Conservation (phyloP, 2,797 vertebrate species). For the Takifugu rubripes region DNA sequence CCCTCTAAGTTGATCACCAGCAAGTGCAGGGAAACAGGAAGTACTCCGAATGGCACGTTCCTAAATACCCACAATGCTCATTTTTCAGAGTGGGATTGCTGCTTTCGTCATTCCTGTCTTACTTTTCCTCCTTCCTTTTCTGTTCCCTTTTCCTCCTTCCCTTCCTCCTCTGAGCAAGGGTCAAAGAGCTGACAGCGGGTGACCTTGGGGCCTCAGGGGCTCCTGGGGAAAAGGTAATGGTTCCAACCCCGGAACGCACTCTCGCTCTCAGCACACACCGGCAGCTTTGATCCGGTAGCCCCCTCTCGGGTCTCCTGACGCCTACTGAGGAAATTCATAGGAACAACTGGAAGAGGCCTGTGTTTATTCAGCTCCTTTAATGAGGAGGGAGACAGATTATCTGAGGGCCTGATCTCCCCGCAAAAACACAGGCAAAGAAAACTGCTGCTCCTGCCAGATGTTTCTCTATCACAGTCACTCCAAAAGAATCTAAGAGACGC, state of each 20-base stretch:
- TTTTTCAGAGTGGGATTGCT: constrained; percentile 3
- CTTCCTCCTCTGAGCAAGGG: constrained; percentile 48
- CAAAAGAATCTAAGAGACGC: constrained; percentile 58
- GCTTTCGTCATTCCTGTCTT: constrained; percentile 7
- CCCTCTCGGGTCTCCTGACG: constrained; percentile 75
- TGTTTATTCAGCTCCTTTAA: constrained; percentile 85
- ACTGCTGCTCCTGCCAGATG: constrained; percentile 78
- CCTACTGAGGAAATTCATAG: constrained; percentile 81
- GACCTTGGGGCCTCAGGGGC: constrained; percentile 66
- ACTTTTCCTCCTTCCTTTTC: constrained; percentile 12
- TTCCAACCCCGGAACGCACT: constrained; percentile 66
- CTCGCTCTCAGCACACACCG: constrained; percentile 64
- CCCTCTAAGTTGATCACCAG: constrained; percentile 75
- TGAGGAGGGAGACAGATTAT: constrained; percentile 83
- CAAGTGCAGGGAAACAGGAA: constrained; percentile 70
- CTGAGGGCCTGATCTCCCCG: constrained; percentile 72
- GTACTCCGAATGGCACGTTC: constrained; percentile 53
- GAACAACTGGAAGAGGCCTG: constrained; percentile 84
- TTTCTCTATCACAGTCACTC: constrained; percentile 74
- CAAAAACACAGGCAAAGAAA: constrained; percentile 73
- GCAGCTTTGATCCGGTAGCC: constrained; percentile 79
- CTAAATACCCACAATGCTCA: constrained; percentile 12
- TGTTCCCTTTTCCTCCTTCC: constrained; percentile 2
- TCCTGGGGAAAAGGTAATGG: constrained; percentile 73
- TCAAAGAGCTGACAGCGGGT: constrained; percentile 69